Evolutionary conservation across 2,888 invertebrate genomes (phyloP), one percentile per base, ranked within the genome.

Genomic region (Andrena bicolor): DNA sequence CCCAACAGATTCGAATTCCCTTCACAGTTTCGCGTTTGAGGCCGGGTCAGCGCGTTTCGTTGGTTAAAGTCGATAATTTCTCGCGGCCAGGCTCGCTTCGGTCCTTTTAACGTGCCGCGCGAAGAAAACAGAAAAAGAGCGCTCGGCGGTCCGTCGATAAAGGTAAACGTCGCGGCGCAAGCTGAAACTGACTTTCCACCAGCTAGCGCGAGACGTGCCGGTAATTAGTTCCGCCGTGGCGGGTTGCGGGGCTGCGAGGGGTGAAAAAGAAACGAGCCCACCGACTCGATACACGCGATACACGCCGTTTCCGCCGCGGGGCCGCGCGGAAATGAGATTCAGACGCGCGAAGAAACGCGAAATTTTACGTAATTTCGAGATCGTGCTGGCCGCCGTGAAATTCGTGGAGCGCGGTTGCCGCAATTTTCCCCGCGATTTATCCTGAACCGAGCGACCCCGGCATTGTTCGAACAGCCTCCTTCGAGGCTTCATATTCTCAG

Each of bases 191-290:
- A 71, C 75, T 82, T 79, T 60, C 65, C 78, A 48, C 69, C 48
- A 41, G 63, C 49, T 51, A 53, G 70, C 20, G 61, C 41, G 71
- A 77, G 63, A 74, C 80, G 83, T 56, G 64, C 32, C 74, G 74
- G 79, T 84, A 84, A 84, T 84, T 84, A 84, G 80, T 84, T 83
- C 66, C 80, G 83, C 56, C 71, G 71, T 32, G 80, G 68, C 80
- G 71, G 7, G 51, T 20, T 8, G 28, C 10, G 20, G 13, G 41
- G 13, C 13, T n/a, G 16, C 16, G 60, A 51, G 51, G 74, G 60
- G 28, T n/a, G 13, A 70, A 4, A 30, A 26, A 32, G 73, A 48
- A 76, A 56, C n/a, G 51, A 13, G n/a, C 20, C 16, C 41, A 13
- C 2, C 51, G n/a, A 58, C 10, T 53, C 60, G 77, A 78, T 74